Evolutionary conservation across 2,888 invertebrate genomes (phyloP), one percentile per base, ranked within the genome.

Genomic region (Shargacucullia verbasci): DNA sequence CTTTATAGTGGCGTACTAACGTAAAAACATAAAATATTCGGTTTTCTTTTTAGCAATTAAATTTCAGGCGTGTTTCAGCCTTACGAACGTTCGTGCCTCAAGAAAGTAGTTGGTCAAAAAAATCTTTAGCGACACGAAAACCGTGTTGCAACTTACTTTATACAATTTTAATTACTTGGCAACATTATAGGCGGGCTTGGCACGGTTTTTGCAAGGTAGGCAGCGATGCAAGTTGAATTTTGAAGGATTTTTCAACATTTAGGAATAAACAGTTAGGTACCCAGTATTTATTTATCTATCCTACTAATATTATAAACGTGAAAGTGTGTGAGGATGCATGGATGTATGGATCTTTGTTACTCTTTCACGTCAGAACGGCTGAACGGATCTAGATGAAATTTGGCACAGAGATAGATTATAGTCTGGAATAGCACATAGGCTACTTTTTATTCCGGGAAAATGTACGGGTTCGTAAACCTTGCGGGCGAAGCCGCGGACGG

Each of bases 151-250:
- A 64, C 38, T 50, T 70, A 56, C 50, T 61, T 58, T 58, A 40
- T 65, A 46, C 61, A 35, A 53, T 70, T 71, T 59, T 65, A 70
- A 71, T 70, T 74, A 61, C 58, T 61, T 59, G 55, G 48, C 41
- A 40, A 59, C 41, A 52, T 58, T 69, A 55, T 55, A 62, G 14
- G 46, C 55, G 20, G 55, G 15, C 35, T 50, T 34, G 31, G 45
- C 54, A 70, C 40, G 47, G 56, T 2, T 49, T 44, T 40, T 35
- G 12, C 14, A 34, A 10, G 25, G 15, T 8, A 12, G n/a, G n/a
- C n/a, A n/a, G n/a, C n/a, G n/a, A 39, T 15, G 12, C 34, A 15
- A 35, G 37, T 5, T 10, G 14, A 35, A 39, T 41, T 47, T 27
- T 15, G 7, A 39, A 44, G 12, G 13, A 29, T 25, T 29, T 59